A percentile compares a stretch with the other conserved stretches of the same genome.
Conservation (phyloP, 2,797 vertebrate species). For the Poecilia velifera region DNA sequence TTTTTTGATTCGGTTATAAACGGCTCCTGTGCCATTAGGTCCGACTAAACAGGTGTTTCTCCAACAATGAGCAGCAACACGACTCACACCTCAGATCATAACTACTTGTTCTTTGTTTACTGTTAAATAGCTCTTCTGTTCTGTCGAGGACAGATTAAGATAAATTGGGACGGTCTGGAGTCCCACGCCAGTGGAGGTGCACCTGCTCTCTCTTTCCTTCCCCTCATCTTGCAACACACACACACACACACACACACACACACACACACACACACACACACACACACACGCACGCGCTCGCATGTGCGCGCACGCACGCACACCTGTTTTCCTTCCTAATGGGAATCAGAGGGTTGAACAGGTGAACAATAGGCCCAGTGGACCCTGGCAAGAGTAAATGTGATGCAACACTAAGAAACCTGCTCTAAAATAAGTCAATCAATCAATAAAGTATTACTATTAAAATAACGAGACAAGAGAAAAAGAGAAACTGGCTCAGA, state of each 20-base stretch:
- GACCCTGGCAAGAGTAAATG: slow-evolving; percentile 44
- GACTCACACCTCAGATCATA: background rate
- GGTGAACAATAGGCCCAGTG: slow-evolving; percentile 65
- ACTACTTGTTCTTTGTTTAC: slow-evolving; percentile 10
- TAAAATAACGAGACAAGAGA: background rate
- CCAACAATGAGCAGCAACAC: background rate
- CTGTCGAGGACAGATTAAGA: slow-evolving; percentile 1
- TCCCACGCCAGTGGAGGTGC: slow-evolving; percentile 24
- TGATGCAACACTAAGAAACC: slow-evolving; percentile 77
- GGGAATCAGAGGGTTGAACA: slow-evolving; percentile 64
- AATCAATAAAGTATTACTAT: background rate
- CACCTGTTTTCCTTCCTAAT: slow-evolving; percentile 61
- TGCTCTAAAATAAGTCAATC: background rate
- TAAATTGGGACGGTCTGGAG: slow-evolving; percentile 9
- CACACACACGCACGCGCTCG: slow-evolving; percentile 51
- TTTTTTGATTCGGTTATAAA: slow-evolving; percentile 3
- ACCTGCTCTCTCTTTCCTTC: slow-evolving; percentile 47
- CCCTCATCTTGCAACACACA: slow-evolving; percentile 21
- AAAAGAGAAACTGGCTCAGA: background rate
- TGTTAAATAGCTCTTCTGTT: background rate
- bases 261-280: slow-evolving; percentile 57
- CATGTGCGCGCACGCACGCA: background rate
- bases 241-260: slow-evolving; percentile 51
- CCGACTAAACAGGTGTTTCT: background rate
- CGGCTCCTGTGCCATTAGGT: background rate